phyloP scores from a whole-genome alignment of 2,797 vertebrate genomes.

The Melanotaenia boesemani region DNA sequence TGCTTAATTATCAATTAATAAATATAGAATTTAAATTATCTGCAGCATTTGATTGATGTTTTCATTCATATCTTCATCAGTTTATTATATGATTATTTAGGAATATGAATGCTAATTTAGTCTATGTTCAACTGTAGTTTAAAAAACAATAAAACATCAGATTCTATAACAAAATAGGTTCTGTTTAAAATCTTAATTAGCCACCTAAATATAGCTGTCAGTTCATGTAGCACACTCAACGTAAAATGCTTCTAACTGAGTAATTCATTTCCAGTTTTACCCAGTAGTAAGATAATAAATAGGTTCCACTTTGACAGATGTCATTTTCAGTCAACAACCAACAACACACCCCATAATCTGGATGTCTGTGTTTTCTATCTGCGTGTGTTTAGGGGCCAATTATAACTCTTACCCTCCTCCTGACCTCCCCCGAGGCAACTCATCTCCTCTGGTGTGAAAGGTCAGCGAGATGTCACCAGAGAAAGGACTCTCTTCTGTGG shows the following conservation, averaged over 20 bases:
- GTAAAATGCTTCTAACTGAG: neutral
- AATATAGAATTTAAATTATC: neutral
- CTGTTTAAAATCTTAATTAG: constrained; percentile 12
- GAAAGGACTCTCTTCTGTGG: constrained; percentile 37
- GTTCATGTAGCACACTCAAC: constrained; percentile 7
- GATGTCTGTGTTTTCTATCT: constrained; percentile 31
- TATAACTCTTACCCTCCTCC: constrained; percentile 57
- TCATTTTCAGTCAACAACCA: constrained; percentile 9
- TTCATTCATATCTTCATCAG: neutral
- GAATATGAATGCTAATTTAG: neutral
- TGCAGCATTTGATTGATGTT: neutral
- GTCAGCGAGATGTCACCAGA: constrained; percentile 58
- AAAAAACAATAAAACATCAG: neutral
- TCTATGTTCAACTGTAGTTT: neutral
- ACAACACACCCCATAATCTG: constrained; percentile 19
- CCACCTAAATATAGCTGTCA: neutral
- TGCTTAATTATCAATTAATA: neutral
- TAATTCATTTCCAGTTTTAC: constrained; percentile 5
- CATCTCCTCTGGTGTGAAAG: constrained; percentile 58
- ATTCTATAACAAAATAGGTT: neutral
- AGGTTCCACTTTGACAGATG: constrained; percentile 18
- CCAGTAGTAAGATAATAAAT: constrained; percentile 10
- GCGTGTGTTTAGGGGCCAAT: constrained; percentile 48
- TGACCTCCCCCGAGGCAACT: constrained; percentile 61
- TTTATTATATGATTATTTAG: neutral